These are phyloP conservation scores for Chloropsis cyanopogon DNA, from an alignment of 2,113 vertebrate species.

Conservation along the genomic window DNA sequence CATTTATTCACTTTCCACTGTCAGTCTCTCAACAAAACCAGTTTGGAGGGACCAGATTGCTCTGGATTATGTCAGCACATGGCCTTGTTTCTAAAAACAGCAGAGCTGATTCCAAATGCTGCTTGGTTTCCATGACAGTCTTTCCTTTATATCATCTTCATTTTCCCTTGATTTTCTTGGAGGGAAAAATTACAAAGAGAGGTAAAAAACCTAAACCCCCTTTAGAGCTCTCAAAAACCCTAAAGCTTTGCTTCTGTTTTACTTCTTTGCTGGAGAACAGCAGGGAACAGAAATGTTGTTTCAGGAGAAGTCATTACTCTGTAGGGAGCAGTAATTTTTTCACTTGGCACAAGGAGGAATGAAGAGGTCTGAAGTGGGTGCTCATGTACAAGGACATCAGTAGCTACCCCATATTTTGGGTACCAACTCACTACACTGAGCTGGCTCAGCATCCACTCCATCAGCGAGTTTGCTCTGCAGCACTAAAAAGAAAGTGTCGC, in stretches of 20 bases:
- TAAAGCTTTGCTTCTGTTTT: background rate
- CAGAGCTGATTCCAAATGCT: background rate
- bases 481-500: background rate
- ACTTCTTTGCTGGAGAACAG: background rate
- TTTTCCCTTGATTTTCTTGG: background rate
- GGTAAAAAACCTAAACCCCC: background rate
- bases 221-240: background rate
- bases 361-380: background rate
- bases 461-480: background rate
- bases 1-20: background rate
- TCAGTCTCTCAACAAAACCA: background rate
- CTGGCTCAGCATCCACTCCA: background rate
- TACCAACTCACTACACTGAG: background rate
- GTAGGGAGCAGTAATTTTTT: background rate
- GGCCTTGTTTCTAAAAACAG: conserved; percentile 2
- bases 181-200: background rate
- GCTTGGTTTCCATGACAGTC: conserved; percentile 22
- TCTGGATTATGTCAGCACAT: background rate
- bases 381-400: background rate
- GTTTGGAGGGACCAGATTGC: conserved; percentile 4
- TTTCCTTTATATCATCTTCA: background rate
- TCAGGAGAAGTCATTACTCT: background rate
- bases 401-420: background rate
- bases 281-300: background rate
- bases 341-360: background rate